phyloP scores from a whole-genome alignment of 2,113 vertebrate genomes.

The Brachypodius melanocephalos region DNA sequence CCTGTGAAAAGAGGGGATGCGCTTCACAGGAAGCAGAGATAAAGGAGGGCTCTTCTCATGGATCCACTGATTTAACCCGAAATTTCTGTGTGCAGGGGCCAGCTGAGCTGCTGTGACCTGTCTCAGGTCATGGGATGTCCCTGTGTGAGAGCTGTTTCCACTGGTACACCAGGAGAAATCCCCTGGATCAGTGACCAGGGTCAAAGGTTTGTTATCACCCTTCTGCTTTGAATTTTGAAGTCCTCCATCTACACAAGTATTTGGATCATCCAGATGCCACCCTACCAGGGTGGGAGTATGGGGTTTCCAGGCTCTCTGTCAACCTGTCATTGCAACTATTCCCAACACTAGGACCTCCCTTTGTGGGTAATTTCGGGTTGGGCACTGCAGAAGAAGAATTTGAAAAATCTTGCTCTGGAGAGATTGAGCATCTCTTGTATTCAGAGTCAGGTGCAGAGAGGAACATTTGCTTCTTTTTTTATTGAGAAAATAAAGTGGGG shows the following conservation, averaged over 20 bases:
- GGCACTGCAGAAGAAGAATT: neutral
- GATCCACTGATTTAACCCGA: too few species aligned
- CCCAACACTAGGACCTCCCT: rapidly evolving
- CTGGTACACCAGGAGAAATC: neutral
- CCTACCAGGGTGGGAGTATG: rapidly evolving
- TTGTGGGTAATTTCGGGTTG: neutral
- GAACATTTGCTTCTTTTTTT: neutral
- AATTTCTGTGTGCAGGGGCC: neutral
- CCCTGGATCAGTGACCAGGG: neutral
- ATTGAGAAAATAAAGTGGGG: neutral
- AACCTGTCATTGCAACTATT: neutral
- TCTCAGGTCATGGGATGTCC: neutral
- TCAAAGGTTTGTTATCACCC: neutral
- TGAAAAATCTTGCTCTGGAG: neutral
- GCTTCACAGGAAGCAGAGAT: neutral
- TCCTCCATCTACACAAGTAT: neutral
- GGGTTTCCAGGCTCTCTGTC: neutral
- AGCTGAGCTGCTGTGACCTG: neutral
- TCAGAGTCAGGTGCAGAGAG: neutral
- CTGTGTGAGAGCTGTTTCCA: rapidly evolving
- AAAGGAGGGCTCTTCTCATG: neutral
- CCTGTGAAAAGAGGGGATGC: neutral
- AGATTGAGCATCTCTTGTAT: neutral
- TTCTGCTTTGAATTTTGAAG: neutral
- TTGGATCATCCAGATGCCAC: neutral